Percentiles rank a stretch among this genome's conserved stretches.
These are phyloP conservation scores for Aphelocoma californica DNA, from an alignment of 2,797 vertebrate species.

Conservation along the genomic window DNA sequence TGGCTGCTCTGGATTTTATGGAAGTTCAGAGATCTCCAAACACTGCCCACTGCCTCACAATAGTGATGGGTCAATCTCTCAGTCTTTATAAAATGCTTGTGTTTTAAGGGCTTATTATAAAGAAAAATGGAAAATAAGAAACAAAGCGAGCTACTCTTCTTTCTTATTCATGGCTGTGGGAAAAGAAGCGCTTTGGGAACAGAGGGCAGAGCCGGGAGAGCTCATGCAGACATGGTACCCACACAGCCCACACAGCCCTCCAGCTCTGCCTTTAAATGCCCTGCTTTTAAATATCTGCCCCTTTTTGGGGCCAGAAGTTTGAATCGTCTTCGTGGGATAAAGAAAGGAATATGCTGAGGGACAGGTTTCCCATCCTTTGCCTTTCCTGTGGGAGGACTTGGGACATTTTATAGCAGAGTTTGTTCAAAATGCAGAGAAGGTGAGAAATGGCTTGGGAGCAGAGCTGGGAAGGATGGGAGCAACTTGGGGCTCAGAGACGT, in stretches of 20 bases:
- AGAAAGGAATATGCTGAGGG: not conserved
- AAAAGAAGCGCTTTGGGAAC: not conserved
- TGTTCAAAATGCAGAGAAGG: not conserved
- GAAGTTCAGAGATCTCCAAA: not conserved
- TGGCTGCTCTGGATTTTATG: not conserved
- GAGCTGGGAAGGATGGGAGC: not conserved
- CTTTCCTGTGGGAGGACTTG: not conserved
- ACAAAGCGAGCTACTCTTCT: not conserved
- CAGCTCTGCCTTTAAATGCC: not conserved
- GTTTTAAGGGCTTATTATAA: not conserved
- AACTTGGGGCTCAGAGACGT: not conserved
- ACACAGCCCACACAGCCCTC: not conserved
- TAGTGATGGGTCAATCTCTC: not conserved
- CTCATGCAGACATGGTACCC: rapidly evolving
- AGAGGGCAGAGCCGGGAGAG: not conserved
- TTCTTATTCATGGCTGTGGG: not conserved
- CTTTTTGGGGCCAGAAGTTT: not conserved
- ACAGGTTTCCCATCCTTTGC: not conserved
- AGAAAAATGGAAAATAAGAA: not conserved
- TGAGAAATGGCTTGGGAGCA: not conserved
- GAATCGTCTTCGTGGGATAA: not conserved
- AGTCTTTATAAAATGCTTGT: not conserved
- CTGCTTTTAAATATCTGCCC: not conserved
- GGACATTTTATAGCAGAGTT: not conserved
- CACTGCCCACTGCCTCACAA: not conserved